Percentiles rank a stretch among this genome's conserved stretches.
These are phyloP conservation scores for Allophyes oxyacanthae DNA, from an alignment of 2,888 invertebrate genomes.

Conservation along the genomic window DNA sequence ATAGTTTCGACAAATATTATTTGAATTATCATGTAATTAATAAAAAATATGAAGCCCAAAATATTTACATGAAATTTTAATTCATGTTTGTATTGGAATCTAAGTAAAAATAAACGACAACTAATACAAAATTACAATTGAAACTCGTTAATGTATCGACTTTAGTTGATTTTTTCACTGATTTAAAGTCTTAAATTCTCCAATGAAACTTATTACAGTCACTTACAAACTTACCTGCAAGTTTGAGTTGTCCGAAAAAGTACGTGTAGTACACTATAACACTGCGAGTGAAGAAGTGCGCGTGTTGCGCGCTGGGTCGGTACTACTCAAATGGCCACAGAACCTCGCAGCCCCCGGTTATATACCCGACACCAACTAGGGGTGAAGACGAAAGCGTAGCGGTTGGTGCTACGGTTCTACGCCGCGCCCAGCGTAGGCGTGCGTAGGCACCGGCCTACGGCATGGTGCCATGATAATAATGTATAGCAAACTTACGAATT, in stretches of 20 bases:
- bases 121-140: neutral
- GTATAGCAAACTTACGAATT: constrained; percentile 13
- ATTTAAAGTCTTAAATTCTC: neutral
- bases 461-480: constrained; percentile 54
- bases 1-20: too few relatives aligned
- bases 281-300: constrained; percentile 63
- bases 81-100: too few relatives aligned
- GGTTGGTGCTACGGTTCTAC: constrained; percentile 74
- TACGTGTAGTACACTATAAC: constrained; percentile 61
- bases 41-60: too few relatives aligned
- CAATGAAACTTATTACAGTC: neutral
- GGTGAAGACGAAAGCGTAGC: constrained; percentile 62
- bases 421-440: constrained; percentile 86
- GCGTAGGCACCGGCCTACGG: constrained; percentile 77
- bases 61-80: too few relatives aligned
- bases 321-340: constrained; percentile 76
- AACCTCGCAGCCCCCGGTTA: constrained; percentile 64
- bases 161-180: neutral
- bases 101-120: too few relatives aligned
- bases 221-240: constrained; percentile 75
- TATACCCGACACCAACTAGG: constrained; percentile 64
- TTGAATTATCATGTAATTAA: too few relatives aligned
- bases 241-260: constrained; percentile 63
- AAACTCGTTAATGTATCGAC: constrained; percentile 1
- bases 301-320: constrained; percentile 73